A percentile compares a stretch with the other conserved stretches of the same genome.
Conservation (phyloP, 2,797 vertebrate genomes). For the Neomorphus geoffroyi region DNA sequence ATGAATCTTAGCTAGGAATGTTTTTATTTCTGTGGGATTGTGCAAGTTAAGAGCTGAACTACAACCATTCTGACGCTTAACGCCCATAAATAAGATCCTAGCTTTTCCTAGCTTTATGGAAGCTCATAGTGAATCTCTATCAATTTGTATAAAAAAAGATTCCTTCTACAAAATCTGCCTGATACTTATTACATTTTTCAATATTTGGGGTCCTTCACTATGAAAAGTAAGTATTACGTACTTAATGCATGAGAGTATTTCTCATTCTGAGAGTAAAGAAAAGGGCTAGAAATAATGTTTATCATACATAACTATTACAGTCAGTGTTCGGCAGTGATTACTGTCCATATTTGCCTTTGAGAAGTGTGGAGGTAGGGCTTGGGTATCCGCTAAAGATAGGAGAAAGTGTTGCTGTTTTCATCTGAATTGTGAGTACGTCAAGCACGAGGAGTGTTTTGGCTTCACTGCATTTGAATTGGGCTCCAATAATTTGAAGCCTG, state of each 20-base stretch:
- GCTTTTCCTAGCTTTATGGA: neutral
- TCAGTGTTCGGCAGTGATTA: neutral
- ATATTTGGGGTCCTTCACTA: neutral
- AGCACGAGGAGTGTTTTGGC: neutral
- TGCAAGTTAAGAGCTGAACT: neutral
- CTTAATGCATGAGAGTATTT: conserved; percentile 3
- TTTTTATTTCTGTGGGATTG: neutral
- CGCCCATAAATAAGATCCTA: neutral
- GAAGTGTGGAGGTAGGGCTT: neutral
- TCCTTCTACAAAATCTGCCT: neutral
- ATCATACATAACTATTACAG: neutral
- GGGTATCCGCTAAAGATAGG: neutral
- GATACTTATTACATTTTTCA: neutral
- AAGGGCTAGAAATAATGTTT: neutral
- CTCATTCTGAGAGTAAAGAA: neutral
- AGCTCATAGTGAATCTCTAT: neutral
- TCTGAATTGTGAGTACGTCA: neutral
- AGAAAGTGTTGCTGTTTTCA: neutral
- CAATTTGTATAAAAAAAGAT: neutral
- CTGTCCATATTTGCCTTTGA: neutral
- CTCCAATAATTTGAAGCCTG: neutral
- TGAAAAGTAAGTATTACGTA: neutral
- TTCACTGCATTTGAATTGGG: neutral
- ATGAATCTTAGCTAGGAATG: neutral
- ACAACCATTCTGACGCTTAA: neutral